Percentiles rank a stretch among this genome's conserved stretches.
These are phyloP conservation scores for Standfussiana lucernea DNA, from an alignment of 2,888 invertebrate species.

Conservation along the genomic window DNA sequence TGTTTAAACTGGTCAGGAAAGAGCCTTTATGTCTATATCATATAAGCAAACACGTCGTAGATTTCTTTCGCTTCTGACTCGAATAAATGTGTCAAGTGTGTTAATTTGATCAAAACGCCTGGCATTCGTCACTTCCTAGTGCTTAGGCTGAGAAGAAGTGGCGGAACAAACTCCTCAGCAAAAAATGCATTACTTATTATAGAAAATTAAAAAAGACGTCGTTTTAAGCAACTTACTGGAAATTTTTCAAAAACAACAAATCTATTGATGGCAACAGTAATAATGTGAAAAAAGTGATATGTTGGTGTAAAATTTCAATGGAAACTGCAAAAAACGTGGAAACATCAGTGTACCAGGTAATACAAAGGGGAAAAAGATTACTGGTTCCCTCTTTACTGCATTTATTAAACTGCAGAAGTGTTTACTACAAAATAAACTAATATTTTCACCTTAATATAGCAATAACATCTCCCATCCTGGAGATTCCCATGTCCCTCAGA, in stretches of 20 bases:
- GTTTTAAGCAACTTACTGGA: too few species aligned
- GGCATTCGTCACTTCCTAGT: too few species aligned
- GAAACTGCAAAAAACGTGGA: not conserved
- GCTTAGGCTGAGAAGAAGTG: not conserved
- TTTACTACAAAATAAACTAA: not conserved
- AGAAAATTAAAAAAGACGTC: too few species aligned
- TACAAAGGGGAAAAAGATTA: not conserved
- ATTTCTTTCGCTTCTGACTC: too few species aligned
- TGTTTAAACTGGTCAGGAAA: not conserved
- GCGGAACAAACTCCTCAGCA: too few species aligned
- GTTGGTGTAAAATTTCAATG: not conserved
- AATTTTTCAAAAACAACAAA: too few species aligned
- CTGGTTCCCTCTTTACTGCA: not conserved
- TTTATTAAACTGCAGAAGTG: not conserved
- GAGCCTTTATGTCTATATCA: too few species aligned
- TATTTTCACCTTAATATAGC: slow-evolving; percentile 92
- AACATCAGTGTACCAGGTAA: not conserved
- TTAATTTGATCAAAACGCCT: too few species aligned
- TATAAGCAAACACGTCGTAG: too few species aligned
- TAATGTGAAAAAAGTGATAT: not conserved
- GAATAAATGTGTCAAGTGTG: too few species aligned
- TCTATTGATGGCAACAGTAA: too few species aligned
- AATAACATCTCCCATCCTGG: slow-evolving; percentile 93
- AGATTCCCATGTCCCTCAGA: slow-evolving; percentile 96
- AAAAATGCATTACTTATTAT: too few species aligned